phyloP scores from a whole-genome alignment of 1,140 invertebrate species.

The Steinernema feltiae region DNA sequence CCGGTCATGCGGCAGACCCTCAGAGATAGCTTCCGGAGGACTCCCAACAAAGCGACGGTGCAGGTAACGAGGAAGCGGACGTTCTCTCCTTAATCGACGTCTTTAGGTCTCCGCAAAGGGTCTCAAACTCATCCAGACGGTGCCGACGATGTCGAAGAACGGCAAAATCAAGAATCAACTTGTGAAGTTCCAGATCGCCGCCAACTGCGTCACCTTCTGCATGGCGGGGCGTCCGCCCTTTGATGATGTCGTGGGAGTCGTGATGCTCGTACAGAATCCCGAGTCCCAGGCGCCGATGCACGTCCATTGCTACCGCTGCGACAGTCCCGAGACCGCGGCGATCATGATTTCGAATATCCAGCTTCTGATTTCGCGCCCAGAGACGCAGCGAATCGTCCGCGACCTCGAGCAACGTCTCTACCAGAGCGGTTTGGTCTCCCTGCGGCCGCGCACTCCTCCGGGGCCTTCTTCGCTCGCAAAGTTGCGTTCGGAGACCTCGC shows the following conservation, averaged over 20 bases:
- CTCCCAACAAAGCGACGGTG: slow-evolving; percentile 80
- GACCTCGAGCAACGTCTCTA: slow-evolving; percentile 36
- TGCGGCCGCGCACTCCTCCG: not conserved
- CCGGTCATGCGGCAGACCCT: slow-evolving; percentile 77
- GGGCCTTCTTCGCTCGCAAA: not conserved
- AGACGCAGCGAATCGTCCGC: slow-evolving; percentile 24
- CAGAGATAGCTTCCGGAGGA: slow-evolving; percentile 73
- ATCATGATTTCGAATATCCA: slow-evolving; percentile 72
- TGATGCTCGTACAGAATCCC: slow-evolving; percentile 80
- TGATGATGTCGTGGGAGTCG: slow-evolving; percentile 82
- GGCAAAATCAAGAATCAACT: slow-evolving; percentile 63
- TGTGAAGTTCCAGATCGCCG: slow-evolving; percentile 89
- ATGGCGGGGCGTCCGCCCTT: slow-evolving; percentile 66
- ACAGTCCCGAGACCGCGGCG: slow-evolving; percentile 82
- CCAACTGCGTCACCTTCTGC: slow-evolving; percentile 79
- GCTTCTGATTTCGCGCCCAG: slow-evolving; percentile 31
- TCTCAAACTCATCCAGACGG: slow-evolving; percentile 79
- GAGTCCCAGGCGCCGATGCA: slow-evolving; percentile 79
- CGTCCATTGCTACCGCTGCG: slow-evolving; percentile 87
- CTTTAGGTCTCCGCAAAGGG: slow-evolving; percentile 81
- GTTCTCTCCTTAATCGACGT: too few species aligned
- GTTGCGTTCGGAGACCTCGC: not conserved
- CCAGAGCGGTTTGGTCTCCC: slow-evolving; percentile 14
- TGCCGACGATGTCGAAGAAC: slow-evolving; percentile 61
- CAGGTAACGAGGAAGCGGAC: too few species aligned